phyloP scores from a whole-genome alignment of 2,888 invertebrate species.

The Luperina nickerlii region DNA sequence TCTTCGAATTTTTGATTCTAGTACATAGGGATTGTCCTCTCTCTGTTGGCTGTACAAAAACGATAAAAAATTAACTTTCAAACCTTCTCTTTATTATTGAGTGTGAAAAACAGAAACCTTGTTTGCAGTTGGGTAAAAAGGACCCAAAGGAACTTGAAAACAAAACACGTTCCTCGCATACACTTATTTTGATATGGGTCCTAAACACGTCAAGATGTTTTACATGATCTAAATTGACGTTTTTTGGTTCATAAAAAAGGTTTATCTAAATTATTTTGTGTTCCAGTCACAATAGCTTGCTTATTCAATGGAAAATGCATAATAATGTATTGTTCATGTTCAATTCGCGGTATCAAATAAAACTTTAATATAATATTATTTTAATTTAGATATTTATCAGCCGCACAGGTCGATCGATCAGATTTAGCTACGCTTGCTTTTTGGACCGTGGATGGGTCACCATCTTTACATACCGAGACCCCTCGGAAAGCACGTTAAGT shows the following conservation, averaged over 20 bases:
- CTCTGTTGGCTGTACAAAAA: background rate
- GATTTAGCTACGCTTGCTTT: too few relatives aligned
- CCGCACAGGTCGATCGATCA: too few relatives aligned
- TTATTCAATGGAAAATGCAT: background rate
- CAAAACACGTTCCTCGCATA: slow-evolving; percentile 14
- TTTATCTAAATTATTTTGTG: background rate
- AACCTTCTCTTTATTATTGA: background rate
- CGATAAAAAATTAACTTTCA: background rate
- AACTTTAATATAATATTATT: too few relatives aligned
- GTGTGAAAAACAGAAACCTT: background rate
- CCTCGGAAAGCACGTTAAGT: too few relatives aligned
- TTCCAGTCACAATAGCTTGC: background rate
- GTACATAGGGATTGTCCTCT: too few relatives aligned
- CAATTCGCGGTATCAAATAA: background rate
- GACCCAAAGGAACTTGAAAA: background rate
- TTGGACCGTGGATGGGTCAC: too few relatives aligned
- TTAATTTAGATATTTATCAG: too few relatives aligned
- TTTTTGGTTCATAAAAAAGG: background rate
- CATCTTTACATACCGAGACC: too few relatives aligned
- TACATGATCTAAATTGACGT: background rate
- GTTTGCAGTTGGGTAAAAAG: background rate
- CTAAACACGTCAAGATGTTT: slow-evolving; percentile 10
- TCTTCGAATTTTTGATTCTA: too few relatives aligned
- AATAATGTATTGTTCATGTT: background rate
- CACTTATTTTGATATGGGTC: slow-evolving; percentile 32